phyloP scores from a whole-genome alignment of 2,797 vertebrate genomes.

The Macropus fuliginosus region DNA sequence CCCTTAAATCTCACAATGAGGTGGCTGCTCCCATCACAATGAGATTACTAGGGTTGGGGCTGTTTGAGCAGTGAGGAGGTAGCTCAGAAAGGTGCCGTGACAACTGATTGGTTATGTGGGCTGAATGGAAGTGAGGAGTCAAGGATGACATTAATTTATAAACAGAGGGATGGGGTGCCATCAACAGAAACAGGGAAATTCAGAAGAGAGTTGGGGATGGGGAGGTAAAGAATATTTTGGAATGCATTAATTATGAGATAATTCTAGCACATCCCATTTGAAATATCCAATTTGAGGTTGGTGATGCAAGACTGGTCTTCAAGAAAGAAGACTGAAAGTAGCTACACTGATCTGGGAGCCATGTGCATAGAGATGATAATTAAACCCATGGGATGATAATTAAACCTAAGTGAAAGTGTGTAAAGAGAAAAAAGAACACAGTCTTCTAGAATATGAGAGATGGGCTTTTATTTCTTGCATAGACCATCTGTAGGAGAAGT shows the following conservation, averaged over 20 bases:
- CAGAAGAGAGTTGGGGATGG: neutral
- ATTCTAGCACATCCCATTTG: neutral
- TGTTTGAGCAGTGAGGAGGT: neutral
- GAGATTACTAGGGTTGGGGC: neutral
- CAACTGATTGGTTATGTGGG: neutral
- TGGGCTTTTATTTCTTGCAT: neutral
- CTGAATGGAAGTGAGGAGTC: neutral
- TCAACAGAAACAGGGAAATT: neutral
- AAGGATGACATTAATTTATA: neutral
- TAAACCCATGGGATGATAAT: neutral
- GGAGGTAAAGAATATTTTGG: neutral
- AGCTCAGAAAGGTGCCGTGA: neutral
- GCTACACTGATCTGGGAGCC: neutral
- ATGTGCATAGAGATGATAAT: neutral
- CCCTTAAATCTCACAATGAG: neutral
- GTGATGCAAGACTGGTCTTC: neutral
- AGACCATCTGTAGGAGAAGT: neutral
- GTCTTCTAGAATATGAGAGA: neutral
- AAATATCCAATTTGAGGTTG: neutral
- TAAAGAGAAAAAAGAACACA: neutral
- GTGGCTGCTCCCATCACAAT: neutral
- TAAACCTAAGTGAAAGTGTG: neutral
- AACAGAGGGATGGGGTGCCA: neutral
- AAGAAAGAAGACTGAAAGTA: neutral
- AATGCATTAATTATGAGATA: neutral